A percentile compares a stretch with the other conserved stretches of the same genome.
phyloP scores from a whole-genome alignment of 2,113 vertebrate species.

The Lepidothrix coronata region DNA sequence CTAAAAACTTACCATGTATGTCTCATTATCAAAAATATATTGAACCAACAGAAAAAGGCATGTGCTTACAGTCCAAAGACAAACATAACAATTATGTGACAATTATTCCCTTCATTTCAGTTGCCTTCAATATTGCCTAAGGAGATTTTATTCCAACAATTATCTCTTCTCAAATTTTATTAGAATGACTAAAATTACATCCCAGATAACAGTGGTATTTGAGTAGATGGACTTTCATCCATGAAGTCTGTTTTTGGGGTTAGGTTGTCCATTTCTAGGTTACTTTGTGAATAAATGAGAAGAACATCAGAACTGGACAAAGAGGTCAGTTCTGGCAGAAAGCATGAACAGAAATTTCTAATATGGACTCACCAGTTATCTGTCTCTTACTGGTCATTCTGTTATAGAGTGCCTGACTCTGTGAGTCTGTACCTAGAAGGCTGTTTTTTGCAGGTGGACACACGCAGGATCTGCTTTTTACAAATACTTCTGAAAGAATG shows the following conservation, averaged over 20 bases:
- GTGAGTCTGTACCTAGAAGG: background rate
- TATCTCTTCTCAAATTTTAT: background rate
- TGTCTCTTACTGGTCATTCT: background rate
- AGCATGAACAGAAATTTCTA: background rate
- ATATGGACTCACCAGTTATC: background rate
- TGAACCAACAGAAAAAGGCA: too few species aligned
- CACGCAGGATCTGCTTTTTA: background rate
- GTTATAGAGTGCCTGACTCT: background rate
- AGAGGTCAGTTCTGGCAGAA: background rate
- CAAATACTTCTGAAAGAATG: background rate
- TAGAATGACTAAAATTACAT: background rate
- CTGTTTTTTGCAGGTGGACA: fast-evolving
- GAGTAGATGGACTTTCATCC: background rate
- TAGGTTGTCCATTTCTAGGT: background rate
- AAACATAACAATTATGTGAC: constrained; percentile 6
- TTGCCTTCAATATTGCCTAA: background rate
- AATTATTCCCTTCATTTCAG: background rate
- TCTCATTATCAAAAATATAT: too few species aligned
- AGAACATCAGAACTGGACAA: background rate
- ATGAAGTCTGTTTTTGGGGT: background rate
- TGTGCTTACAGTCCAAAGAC: background rate
- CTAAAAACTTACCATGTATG: too few species aligned
- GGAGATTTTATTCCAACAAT: background rate
- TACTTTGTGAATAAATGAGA: background rate
- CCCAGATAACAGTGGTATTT: background rate